phyloP scores from a whole-genome alignment of 2,113 vertebrate species.

The western clawed frog (Xenopus tropicalis) region DNA sequence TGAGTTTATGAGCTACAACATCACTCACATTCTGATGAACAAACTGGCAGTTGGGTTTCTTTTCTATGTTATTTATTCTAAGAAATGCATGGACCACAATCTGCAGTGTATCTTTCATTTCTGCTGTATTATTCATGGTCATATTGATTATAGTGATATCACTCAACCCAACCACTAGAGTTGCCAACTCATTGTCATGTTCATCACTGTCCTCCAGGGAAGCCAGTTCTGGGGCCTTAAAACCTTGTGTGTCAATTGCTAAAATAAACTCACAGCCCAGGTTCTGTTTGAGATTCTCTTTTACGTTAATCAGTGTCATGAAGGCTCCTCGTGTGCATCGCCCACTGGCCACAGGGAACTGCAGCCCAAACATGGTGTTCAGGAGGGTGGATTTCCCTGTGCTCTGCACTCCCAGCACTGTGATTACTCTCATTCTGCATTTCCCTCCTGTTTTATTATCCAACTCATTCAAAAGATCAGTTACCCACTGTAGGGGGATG shows the following conservation, averaged over 20 bases:
- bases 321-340: conserved; percentile 63
- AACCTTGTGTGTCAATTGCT: conserved; percentile 58
- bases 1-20: conserved; percentile 60
- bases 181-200: conserved; percentile 64
- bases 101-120: conserved; percentile 61
- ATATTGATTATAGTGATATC: conserved; percentile 69
- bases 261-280: conserved; percentile 55
- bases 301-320: conserved; percentile 63
- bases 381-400: conserved; percentile 76
- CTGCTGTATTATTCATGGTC: conserved; percentile 47
- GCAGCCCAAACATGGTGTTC: conserved; percentile 74
- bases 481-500: conserved; percentile 71
- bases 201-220: conserved; percentile 57
- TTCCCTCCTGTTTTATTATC: conserved; percentile 54
- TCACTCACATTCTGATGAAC: conserved; percentile 72
- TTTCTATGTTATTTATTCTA: conserved; percentile 58
- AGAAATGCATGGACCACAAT: conserved; percentile 69
- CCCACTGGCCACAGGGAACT: conserved; percentile 60
- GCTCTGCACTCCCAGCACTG: conserved; percentile 65
- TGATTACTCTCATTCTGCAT: conserved; percentile 62
- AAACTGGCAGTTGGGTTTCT: conserved; percentile 67
- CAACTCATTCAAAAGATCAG: conserved; percentile 59
- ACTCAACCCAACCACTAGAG: conserved; percentile 66
- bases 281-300: conserved; percentile 36
- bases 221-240: conserved; percentile 33